Base-by-base conservation (phyloP, 1,140 invertebrate genomes). In the Temnothorax nylanderi region DNA sequence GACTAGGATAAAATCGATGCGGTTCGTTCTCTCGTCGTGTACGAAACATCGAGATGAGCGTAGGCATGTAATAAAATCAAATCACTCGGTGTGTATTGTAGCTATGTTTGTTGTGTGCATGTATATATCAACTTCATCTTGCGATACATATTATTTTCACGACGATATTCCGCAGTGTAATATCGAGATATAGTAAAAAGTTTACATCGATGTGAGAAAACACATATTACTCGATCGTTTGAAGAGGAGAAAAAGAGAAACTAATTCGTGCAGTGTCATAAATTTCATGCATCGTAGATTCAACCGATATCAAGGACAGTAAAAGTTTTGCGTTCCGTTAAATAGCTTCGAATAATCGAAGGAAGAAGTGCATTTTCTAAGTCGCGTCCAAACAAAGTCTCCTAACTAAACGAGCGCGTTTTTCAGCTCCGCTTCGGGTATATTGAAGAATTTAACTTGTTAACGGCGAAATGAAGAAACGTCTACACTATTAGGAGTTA, bases 1-100 rank as follows among this genome's bases (percentile, higher is more conserved):
- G 93, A 94, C 93, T 94, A 94, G 92, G 85, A 88, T 88, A 91
- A 92, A 69, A 86, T 89, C 86, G 87, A 87, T 88, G 62, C 58
- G 80, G 32, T 44, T 54, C 51, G 51, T 72, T 58, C 51, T 54
- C 26, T 26, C 26, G 26, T 71, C 67, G 34, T 54, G 34, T 41
- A 82, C 54, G 77, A 84, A 49, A 75, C 80, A 75, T 84, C 80
- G 80, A 84, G 41, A 16, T 49, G 69, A 75, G 78, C 34, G 21
- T 71, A 34, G 10, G n/a, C 51, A 71, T 34, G 49, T 51, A 34
- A 56, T 71, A 56, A 81, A 84, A 74, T 75, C 41, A 75, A 84
- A 60, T 71, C 65, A 16, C n/a, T 74, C 13, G 37, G 2, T 34
- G 26, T 82, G 21, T 71, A 26, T 5, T 44, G 49, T 81, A 34